Conservation (phyloP, 2,888 invertebrate species). For the Dioctria rufipes region DNA sequence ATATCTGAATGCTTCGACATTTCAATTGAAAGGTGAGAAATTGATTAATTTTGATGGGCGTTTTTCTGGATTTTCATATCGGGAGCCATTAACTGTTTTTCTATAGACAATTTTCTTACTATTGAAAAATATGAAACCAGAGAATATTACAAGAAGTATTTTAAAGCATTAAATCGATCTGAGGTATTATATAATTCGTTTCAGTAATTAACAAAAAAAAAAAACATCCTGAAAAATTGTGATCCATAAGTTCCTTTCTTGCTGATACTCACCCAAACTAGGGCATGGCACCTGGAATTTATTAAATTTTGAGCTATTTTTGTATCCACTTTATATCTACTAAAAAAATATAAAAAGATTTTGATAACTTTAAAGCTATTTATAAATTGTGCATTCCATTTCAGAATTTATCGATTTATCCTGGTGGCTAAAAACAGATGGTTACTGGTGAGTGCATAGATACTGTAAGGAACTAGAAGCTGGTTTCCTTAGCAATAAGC, state of each 20-base stretch:
- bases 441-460: background rate
- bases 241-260: too few species aligned
- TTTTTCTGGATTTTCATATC: conserved; percentile 14
- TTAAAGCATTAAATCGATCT: too few species aligned
- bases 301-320: too few species aligned
- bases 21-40: conserved; percentile 21
- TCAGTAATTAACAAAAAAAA: too few species aligned
- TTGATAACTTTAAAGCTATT: too few species aligned
- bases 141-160: background rate
- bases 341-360: too few species aligned
- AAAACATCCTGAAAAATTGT: too few species aligned
- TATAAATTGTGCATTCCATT: background rate
- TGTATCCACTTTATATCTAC: too few species aligned
- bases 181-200: too few species aligned
- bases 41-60: conserved; percentile 33
- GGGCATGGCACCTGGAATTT: too few species aligned
- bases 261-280: too few species aligned
- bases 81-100: conserved; percentile 12
- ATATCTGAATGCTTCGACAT: background rate
- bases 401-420: conserved; percentile 27
- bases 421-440: background rate
- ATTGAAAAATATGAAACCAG: conserved; percentile 9
- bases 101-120: too few species aligned
- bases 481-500: background rate
- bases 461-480: background rate